Evolutionary conservation across 2,888 invertebrate genomes (phyloP).

Genomic region (Erebia epiphron): DNA sequence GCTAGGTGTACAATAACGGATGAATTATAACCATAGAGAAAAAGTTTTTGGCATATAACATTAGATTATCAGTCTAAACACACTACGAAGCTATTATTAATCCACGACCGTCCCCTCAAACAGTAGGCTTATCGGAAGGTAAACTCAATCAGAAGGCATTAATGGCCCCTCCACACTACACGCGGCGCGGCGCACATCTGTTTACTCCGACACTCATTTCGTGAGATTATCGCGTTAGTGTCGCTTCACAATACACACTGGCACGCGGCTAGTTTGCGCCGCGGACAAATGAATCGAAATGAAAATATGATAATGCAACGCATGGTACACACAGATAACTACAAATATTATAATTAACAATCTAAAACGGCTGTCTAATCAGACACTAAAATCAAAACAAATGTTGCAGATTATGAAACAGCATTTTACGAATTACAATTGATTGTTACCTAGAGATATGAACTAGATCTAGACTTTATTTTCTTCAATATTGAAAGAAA

Average conservation of each 20-base stretch:
- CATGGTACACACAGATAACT: too few species aligned
- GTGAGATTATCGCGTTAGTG: constrained; percentile 27
- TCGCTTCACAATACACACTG: background rate
- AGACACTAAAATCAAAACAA: too few species aligned
- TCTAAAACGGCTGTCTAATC: too few species aligned
- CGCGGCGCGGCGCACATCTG: constrained; percentile 19
- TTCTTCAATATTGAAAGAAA: too few species aligned
- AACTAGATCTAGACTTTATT: too few species aligned
- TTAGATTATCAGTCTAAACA: background rate
- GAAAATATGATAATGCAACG: background rate
- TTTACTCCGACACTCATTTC: constrained; percentile 32
- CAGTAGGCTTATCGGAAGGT: constrained; percentile 19
- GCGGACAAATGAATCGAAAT: background rate
- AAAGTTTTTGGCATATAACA: too few species aligned
- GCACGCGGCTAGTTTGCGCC: background rate
- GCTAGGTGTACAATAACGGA: too few species aligned
- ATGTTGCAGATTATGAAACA: too few species aligned
- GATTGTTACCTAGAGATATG: too few species aligned
- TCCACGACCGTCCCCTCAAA: background rate
- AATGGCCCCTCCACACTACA: constrained; percentile 17
- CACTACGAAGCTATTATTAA: background rate
- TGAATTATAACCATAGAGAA: too few species aligned
- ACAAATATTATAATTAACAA: too few species aligned
- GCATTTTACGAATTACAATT: too few species aligned
- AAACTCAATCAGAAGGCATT: constrained; percentile 34